A percentile compares a stretch with the other conserved stretches of the same genome.
Conservation (phyloP, 2,113 vertebrate genomes). For the Addax nasomaculatus region DNA sequence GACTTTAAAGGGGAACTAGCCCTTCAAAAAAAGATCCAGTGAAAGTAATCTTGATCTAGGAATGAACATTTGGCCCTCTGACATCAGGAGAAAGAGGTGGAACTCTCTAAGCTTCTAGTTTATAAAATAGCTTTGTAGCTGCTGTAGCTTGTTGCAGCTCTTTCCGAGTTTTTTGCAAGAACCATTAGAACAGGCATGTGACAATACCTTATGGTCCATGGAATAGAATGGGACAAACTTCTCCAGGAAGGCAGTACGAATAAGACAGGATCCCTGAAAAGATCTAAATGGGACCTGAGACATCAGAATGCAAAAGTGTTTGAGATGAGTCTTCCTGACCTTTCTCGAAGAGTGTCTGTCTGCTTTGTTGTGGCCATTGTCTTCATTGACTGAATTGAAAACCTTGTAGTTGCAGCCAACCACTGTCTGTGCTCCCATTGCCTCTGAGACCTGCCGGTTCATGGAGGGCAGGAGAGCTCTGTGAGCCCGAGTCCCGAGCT, state of each 20-base stretch:
- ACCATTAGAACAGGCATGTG: not conserved
- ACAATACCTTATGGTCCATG: not conserved
- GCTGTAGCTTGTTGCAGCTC: not conserved
- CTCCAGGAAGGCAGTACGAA: not conserved
- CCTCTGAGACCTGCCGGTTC: not conserved
- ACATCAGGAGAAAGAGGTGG: not conserved
- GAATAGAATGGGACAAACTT: not conserved
- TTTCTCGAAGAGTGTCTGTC: not conserved
- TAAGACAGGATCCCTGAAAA: not conserved
- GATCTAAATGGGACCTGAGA: not conserved
- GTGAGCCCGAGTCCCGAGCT: not conserved
- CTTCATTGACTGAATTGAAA: not conserved
- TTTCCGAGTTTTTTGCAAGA: not conserved
- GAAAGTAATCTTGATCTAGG: not conserved
- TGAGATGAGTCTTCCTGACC: not conserved
- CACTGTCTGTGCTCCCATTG: not conserved
- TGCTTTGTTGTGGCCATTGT: not conserved
- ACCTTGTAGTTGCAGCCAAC: not conserved
- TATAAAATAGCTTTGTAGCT: not conserved
- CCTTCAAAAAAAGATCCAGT: not conserved
- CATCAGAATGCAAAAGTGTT: not conserved
- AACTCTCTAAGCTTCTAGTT: not conserved
- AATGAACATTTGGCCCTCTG: not conserved
- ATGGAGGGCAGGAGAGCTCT: not conserved
- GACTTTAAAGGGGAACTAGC: not conserved